phyloP scores from a whole-genome alignment of 2,113 vertebrate genomes.

The Pomatorhinus ruficollis region DNA sequence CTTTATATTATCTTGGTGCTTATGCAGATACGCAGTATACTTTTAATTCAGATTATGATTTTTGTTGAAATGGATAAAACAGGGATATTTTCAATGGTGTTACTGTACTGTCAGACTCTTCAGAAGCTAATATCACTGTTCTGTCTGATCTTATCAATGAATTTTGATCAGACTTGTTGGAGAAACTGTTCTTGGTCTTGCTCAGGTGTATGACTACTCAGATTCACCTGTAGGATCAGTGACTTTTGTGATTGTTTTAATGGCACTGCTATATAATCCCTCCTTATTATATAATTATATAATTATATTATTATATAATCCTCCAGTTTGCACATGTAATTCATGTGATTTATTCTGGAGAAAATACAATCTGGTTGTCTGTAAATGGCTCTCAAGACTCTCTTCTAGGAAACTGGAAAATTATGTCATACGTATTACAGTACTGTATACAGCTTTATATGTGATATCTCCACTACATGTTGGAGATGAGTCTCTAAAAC shows the following conservation, averaged over 20 bases:
- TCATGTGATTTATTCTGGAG: not conserved
- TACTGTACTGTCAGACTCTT: not conserved
- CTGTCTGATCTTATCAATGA: not conserved
- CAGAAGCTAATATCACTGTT: not conserved
- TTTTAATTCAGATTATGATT: not conserved
- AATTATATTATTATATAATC: too few relatives aligned
- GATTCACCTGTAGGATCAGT: not conserved
- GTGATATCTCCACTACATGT: not conserved
- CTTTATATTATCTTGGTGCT: not conserved
- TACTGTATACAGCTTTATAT: not conserved
- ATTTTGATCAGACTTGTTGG: not conserved
- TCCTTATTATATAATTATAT: not conserved
- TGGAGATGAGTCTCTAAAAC: not conserved
- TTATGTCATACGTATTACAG: not conserved
- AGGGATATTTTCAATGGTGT: not conserved
- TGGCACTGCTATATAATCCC: not conserved
- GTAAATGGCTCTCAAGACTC: not conserved
- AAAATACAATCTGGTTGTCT: not conserved
- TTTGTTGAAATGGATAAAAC: not conserved
- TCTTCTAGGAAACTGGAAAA: not conserved
- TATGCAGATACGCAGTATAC: not conserved
- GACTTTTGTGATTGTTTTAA: not conserved
- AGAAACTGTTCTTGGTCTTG: not conserved
- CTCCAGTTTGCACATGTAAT: not conserved
- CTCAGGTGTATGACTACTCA: not conserved